Conservation (phyloP, 1,140 invertebrate species). For the Liolophura sinensis region DNA sequence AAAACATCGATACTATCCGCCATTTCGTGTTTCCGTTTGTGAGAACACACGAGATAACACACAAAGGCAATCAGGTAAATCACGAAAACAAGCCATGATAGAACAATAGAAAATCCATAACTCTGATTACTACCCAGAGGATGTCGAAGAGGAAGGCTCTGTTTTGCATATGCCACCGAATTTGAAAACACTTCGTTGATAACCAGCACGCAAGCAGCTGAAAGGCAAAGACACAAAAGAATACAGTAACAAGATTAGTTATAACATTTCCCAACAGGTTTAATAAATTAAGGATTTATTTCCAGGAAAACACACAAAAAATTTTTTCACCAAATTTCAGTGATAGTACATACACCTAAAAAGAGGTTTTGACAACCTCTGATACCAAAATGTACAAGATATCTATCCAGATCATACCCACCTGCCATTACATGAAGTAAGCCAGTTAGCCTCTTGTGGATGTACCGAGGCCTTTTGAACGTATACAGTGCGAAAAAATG, state of each 20-base stretch:
- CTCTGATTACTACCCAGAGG: conserved; percentile 72
- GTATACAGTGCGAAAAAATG: conserved; percentile 83
- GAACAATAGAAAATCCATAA: conserved; percentile 69
- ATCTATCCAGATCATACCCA: conserved; percentile 57
- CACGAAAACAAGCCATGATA: conserved; percentile 80
- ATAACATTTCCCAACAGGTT: conserved; percentile 11
- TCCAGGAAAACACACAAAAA: neutral
- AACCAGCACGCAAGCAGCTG: conserved; percentile 73
- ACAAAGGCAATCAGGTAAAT: conserved; percentile 72
- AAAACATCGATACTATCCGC: conserved; percentile 70
- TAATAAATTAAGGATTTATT: neutral
- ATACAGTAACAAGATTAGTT: conserved; percentile 14
- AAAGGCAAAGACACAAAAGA: conserved; percentile 42
- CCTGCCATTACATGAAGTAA: conserved; percentile 83
- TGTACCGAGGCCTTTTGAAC: conserved; percentile 82
- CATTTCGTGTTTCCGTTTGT: conserved; percentile 74
- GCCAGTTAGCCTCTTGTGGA: conserved; percentile 84
- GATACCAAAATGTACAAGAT: neutral
- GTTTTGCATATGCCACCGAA: conserved; percentile 72
- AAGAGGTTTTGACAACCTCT: no score
- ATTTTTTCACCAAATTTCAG: neutral
- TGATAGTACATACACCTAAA: neutral
- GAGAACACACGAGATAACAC: conserved; percentile 76
- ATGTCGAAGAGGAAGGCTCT: conserved; percentile 69
- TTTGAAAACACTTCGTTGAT: conserved; percentile 80